Base-by-base conservation (phyloP, 2,888 invertebrate genomes). In the Macaria liturata region DNA sequence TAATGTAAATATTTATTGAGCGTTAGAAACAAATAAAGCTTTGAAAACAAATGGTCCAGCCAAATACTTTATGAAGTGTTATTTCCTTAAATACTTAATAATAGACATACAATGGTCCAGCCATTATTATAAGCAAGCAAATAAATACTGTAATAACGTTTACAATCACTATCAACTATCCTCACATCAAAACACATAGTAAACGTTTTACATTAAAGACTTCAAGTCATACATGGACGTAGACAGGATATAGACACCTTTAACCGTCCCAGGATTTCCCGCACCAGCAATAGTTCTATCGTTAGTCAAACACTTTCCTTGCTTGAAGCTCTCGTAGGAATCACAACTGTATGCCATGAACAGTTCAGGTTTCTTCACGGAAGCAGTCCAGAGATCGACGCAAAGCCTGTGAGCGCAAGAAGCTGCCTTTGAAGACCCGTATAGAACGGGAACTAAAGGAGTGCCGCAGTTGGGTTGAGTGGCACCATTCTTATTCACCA, bases 401-500 rank as follows among this genome's bases (percentile, higher is more conserved):
- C 91, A 90, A 0, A 82, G 78, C 54, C 82, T 84, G 54, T 91
- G 91, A 56, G 77, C 86, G 57, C 91, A 91, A 49, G 78, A 84
- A 2, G 91, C 89, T 4, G 88, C 86, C 68, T 83, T 83, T 0
- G 84, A 71, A 0, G 87, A 88, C 50, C 84, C 84, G 6, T 85
- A 83, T n/a, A 89, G 70, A 0, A 80, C 83, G 8, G 90, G 89
- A 31, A 91, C 68, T 3, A 84, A 63, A 0, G 86, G 81, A 0
- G 82, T 86, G 0, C 77, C 80, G 67, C 94, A 94, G 31, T 93
- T 88, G 0, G 94, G 94, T 69, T 94, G 94, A 0, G 86, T 75
- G 8, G 73, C 75, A 0, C 94, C 94, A 42, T 93, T 92, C 66
- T 93, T 94, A 68, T 94, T 94, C 1, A 93, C 88, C 66, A 92